Evolutionary conservation across 1,140 invertebrate genomes (phyloP).

Genomic region (Brachionus angularis): DNA sequence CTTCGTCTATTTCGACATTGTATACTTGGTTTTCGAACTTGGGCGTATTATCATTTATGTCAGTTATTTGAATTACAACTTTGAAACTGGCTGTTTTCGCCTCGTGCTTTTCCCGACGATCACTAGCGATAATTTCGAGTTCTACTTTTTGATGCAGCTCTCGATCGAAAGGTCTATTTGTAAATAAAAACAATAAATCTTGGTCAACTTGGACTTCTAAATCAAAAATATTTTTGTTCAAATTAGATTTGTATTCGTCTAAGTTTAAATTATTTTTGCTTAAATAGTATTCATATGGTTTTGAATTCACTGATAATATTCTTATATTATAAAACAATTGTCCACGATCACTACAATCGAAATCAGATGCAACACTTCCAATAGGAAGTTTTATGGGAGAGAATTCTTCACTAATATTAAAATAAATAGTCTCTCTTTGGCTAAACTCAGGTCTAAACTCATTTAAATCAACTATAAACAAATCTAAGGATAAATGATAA

Average conservation of each 20-base stretch:
- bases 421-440: not conserved
- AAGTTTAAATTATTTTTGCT: not conserved
- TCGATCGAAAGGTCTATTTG: conserved; percentile 15
- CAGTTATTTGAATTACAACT: conserved; percentile 27
- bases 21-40: conserved; percentile 8
- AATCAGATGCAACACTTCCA: not conserved
- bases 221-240: not conserved
- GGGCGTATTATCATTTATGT: conserved; percentile 42
- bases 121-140: conserved; percentile 15
- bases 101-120: not conserved
- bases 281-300: not conserved
- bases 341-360: conserved; percentile 13
- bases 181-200: conserved; percentile 17
- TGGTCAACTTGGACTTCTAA: conserved; percentile 5
- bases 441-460: conserved; percentile 34
- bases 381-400: conserved; percentile 11
- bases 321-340: conserved; percentile 7
- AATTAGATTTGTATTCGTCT: not conserved
- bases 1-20: conserved; percentile 11
- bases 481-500: conserved; percentile 8
- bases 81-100: not conserved
- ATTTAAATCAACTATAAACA: conserved; percentile 20
- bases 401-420: conserved; percentile 32
- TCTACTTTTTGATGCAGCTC: conserved; percentile 13
- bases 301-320: not conserved